Evolutionary conservation across 2,113 vertebrate genomes (phyloP).

Genomic region (Anolis carolinensis): DNA sequence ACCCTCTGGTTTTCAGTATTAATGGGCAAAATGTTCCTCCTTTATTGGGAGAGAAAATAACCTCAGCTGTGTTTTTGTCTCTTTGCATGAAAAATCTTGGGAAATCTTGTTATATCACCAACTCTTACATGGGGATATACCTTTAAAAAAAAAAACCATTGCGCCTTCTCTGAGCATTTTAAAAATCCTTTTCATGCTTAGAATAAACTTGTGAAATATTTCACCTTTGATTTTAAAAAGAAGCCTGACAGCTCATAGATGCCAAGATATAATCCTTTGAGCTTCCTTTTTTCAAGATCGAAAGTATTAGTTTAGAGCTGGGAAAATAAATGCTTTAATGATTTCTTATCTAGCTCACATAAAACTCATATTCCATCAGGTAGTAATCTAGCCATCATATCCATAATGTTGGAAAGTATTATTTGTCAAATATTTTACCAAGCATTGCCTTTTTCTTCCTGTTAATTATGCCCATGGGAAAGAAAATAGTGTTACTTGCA

Average conservation of each 20-base stretch:
- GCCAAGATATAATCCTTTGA: neutral
- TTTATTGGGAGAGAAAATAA: neutral
- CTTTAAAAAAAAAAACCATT: too few species aligned
- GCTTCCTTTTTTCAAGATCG: neutral
- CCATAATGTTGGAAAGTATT: neutral
- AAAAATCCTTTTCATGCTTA: neutral
- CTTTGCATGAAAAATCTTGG: neutral
- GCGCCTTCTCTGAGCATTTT: neutral
- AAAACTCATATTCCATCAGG: neutral
- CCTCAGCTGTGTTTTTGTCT: neutral
- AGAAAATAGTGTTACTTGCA: neutral
- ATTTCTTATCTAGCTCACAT: too few species aligned
- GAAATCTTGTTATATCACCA: neutral
- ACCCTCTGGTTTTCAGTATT: constrained; percentile 35
- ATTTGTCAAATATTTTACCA: neutral
- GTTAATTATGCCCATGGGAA: neutral
- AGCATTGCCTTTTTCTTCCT: neutral
- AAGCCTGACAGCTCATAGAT: neutral
- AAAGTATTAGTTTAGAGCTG: neutral
- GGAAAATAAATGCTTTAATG: neutral
- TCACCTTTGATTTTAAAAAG: neutral
- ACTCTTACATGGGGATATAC: too few species aligned
- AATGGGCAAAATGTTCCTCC: neutral
- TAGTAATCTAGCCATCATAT: neutral
- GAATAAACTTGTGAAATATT: neutral